Conservation (phyloP, 2,888 invertebrate species). For the Adelognathus sp. region DNA sequence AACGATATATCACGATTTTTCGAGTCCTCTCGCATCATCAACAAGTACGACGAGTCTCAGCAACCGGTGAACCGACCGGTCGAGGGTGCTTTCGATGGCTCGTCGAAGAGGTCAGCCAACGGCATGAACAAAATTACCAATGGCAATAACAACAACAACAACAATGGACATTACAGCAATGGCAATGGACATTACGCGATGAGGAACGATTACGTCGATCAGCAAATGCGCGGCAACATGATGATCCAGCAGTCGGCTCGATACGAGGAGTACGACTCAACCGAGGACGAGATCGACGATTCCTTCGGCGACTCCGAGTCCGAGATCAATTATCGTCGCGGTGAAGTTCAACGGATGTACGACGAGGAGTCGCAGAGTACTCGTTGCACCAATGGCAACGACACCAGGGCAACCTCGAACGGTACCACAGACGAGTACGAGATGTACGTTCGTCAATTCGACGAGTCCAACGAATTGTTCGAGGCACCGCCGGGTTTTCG, state of each 20-base stretch:
- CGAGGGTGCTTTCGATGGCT: background rate
- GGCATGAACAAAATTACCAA: slow-evolving; percentile 3
- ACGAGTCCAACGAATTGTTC: slow-evolving; percentile 55
- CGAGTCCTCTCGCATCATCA: slow-evolving; percentile 66
- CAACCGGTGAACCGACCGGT: background rate
- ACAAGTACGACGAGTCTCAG: slow-evolving; percentile 63
- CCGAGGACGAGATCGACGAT: slow-evolving; percentile 60
- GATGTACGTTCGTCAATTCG: slow-evolving; percentile 65
- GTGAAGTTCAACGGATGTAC: slow-evolving; percentile 29
- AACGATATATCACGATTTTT: slow-evolving; percentile 77
- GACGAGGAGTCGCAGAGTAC: slow-evolving; percentile 46
- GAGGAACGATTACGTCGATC: background rate
- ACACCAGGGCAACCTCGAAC: slow-evolving; percentile 48
- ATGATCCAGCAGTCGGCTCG: background rate
- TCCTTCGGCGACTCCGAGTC: slow-evolving; percentile 62
- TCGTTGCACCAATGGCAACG: slow-evolving; percentile 51
- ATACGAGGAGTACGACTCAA: slow-evolving; percentile 63
- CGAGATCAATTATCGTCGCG: slow-evolving; percentile 52
- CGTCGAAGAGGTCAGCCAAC: slow-evolving; percentile 18
- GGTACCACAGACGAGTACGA: slow-evolving; percentile 60
- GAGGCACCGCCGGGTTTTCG: slow-evolving; percentile 56
- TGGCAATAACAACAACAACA: no score
- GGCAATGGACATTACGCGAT: slow-evolving; percentile 51
- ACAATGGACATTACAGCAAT: slow-evolving; percentile 28
- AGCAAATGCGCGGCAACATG: background rate